Percentiles rank a stretch among this genome's conserved stretches.
These are phyloP conservation scores for Hylia prasina DNA, from an alignment of 2,113 vertebrate species.

Conservation along the genomic window DNA sequence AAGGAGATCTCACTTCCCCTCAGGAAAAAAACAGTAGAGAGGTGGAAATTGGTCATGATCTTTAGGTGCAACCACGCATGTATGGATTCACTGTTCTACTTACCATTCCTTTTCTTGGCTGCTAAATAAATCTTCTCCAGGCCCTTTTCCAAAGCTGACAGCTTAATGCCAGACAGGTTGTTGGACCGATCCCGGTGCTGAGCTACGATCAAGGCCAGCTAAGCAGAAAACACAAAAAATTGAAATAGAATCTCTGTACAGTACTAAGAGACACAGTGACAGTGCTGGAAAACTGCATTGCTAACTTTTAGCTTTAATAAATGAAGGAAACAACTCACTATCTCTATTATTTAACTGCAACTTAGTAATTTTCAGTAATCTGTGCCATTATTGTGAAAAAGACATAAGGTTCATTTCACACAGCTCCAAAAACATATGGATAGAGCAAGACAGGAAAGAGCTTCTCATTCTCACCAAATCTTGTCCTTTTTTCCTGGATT, in stretches of 20 bases:
- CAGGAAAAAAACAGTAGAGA: background rate
- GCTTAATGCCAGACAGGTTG: constrained; percentile 84
- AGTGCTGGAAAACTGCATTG: background rate
- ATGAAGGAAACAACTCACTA: background rate
- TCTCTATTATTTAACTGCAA: background rate
- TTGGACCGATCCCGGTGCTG: constrained; percentile 84
- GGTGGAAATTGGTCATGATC: background rate
- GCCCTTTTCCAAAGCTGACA: constrained; percentile 85
- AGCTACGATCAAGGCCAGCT: constrained; percentile 88
- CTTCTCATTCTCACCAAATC: constrained; percentile 79
- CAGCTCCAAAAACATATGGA: background rate
- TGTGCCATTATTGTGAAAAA: background rate
- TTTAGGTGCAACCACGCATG: background rate
- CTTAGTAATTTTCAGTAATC: background rate
- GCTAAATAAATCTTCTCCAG: constrained; percentile 83
- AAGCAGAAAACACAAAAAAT: background rate
- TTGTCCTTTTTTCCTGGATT: constrained; percentile 78
- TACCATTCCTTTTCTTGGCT: constrained; percentile 84
- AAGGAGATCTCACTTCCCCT: background rate
- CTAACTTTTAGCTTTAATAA: background rate
- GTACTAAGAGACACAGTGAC: background rate
- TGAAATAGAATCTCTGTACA: background rate
- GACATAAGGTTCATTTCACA: background rate
- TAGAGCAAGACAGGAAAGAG: background rate
- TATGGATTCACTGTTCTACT: background rate